Evolutionary conservation across 2,888 invertebrate genomes (phyloP).

Genomic region (Lasiommata megera): DNA sequence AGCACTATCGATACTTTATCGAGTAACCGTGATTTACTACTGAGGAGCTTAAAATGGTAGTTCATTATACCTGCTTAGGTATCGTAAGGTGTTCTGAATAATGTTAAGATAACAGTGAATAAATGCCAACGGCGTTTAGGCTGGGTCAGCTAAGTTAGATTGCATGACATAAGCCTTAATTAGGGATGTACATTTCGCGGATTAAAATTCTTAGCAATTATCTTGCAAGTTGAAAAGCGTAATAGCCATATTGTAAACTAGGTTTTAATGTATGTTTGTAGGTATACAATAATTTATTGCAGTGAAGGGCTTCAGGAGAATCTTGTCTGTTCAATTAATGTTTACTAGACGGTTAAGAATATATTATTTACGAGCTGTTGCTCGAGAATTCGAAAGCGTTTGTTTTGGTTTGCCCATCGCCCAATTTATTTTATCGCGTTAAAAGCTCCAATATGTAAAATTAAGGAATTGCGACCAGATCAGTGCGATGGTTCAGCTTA

Average conservation of each 20-base stretch:
- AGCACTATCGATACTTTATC: slow-evolving; percentile 32
- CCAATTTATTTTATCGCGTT: too few species aligned
- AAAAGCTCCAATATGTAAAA: too few species aligned
- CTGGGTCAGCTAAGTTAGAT: slow-evolving; percentile 29
- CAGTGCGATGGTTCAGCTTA: too few species aligned
- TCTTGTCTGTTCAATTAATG: too few species aligned
- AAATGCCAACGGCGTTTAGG: slow-evolving; percentile 36
- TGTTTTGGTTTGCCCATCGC: too few species aligned
- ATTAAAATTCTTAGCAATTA: slow-evolving; percentile 9
- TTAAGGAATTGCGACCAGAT: too few species aligned
- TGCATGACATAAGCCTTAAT: slow-evolving; percentile 27
- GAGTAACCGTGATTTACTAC: slow-evolving; percentile 35
- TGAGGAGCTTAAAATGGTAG: slow-evolving; percentile 37
- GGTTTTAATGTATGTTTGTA: too few species aligned
- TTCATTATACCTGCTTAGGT: slow-evolving; percentile 39
- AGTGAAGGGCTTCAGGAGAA: too few species aligned
- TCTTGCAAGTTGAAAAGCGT: background rate
- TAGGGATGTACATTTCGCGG: slow-evolving; percentile 26
- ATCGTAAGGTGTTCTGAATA: slow-evolving; percentile 40
- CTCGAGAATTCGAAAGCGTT: too few species aligned
- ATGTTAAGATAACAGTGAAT: slow-evolving; percentile 38
- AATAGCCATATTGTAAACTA: background rate
- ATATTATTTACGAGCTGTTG: too few species aligned
- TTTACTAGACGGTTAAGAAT: too few species aligned
- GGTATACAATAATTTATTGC: too few species aligned